Evolutionary conservation across 2,888 invertebrate genomes (phyloP), one percentile per base, ranked within the genome.

Genomic region (Drosophila prolongata): DNA sequence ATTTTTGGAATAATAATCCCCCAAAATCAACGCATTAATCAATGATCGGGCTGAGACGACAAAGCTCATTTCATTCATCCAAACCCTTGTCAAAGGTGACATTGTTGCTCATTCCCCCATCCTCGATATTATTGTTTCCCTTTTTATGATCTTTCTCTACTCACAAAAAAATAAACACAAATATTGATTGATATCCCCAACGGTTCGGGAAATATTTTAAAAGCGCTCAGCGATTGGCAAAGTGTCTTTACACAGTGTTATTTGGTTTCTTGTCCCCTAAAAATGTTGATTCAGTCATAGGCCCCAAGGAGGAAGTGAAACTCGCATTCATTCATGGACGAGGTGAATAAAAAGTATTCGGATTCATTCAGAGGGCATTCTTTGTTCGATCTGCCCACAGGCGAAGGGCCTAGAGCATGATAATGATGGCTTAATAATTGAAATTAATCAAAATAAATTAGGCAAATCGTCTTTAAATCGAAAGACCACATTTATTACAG

Each of bases 401-500:
- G 53, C 49, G 16, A n/a, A 46, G 27, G 42, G 35, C 19, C 40
- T 34, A 19, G 9, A 43, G 27, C 57, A 42, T 57, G 60, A 77
- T 69, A 68, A 71, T 75, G 77, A 79, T 78, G 70, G 69, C 78
- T 84, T 75, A 76, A 87, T 84, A 81, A 84, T 75, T 80, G 74
- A 81, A 81, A 84, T 87, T 77, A 67, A 87, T 85, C 77, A 77
- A 87, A 75, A 81, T 81, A 69, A 74, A 84, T 87, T 77, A 73
- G 67, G 57, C 55, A 78, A 87, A 82, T 77, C 78, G 78, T 60
- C 75, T 86, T 73, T 78, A 79, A 74, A 69, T 75, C 73, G 60
- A 78, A 77, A 80, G 75, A 72, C 65, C 85, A 77, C 74, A 86
- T 87, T 79, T 79, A 86, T 86, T 78, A 80, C 77, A 74, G 64